Percentiles rank a stretch among this genome's conserved stretches.
phyloP scores from a whole-genome alignment of 2,888 invertebrate genomes.

The Shargacucullia verbasci region DNA sequence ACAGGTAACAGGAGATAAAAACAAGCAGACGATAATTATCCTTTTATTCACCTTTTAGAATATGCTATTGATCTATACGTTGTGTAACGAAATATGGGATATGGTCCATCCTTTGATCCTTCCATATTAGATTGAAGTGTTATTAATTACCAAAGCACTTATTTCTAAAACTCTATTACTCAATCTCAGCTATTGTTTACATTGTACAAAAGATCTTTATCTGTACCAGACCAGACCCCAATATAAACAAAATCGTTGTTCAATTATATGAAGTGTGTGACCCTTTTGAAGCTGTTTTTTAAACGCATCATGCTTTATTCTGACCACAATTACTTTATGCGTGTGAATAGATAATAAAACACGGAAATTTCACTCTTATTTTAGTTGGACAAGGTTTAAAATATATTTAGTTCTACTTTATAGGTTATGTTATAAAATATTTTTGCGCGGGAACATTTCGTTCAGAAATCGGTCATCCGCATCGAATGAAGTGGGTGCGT shows the following conservation, averaged over 20 bases:
- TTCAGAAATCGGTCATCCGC: conserved; percentile 75
- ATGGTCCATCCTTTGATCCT: no score
- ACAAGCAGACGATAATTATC: no score
- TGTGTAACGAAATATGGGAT: no score
- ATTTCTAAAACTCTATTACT: conserved; percentile 21
- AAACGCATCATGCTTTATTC: conserved; percentile 51
- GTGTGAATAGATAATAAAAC: conserved; percentile 46
- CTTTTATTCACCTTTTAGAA: no score
- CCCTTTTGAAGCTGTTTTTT: conserved; percentile 73
- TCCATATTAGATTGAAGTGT: not conserved
- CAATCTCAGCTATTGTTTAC: conserved; percentile 34
- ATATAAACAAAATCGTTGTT: conserved; percentile 61
- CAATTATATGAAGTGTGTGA: conserved; percentile 77
- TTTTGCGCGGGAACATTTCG: conserved; percentile 73
- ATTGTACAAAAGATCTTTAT: conserved; percentile 48
- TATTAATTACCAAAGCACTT: conserved; percentile 9
- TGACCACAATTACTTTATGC: conserved; percentile 54
- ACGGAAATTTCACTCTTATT: conserved; percentile 25
- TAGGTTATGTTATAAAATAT: conserved; percentile 54
- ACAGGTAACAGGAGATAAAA: no score
- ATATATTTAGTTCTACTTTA: not conserved
- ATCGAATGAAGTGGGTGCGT: conserved; percentile 75
- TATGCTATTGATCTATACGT: no score
- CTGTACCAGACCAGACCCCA: conserved; percentile 39
- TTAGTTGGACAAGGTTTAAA: conserved; percentile 1